Conservation (phyloP, 2,113 vertebrate species). For the Dinomys branickii region DNA sequence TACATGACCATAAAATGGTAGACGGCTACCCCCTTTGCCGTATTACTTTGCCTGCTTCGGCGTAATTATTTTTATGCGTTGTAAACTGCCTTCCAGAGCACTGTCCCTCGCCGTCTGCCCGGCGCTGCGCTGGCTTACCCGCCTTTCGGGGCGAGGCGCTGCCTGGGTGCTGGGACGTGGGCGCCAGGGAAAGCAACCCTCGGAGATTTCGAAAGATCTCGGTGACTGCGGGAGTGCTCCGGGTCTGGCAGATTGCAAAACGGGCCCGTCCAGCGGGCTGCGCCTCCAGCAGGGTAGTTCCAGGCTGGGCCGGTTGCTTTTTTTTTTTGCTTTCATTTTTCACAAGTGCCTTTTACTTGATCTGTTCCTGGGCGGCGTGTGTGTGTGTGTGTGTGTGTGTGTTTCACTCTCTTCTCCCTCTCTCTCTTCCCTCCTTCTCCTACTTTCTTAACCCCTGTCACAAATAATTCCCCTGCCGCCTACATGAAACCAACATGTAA, state of each 20-base stretch:
- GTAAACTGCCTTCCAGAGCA: conserved; percentile 39
- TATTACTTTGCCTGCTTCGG: conserved; percentile 59
- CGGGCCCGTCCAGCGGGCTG: conserved; percentile 80
- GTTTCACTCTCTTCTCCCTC: not conserved
- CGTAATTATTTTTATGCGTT: conserved; percentile 32
- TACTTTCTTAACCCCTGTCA: conserved; percentile 84
- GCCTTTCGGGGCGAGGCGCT: conserved; percentile 61
- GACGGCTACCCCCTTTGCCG: not conserved
- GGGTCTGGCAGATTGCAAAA: conserved; percentile 85
- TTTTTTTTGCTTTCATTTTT: conserved; percentile 80
- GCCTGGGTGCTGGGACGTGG: conserved; percentile 62
- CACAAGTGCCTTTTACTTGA: conserved; percentile 56
- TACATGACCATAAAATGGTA: not conserved
- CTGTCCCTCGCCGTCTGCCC: conserved; percentile 29
- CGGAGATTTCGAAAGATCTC: conserved; percentile 85
- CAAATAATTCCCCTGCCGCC: conserved; percentile 78
- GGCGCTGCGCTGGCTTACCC: conserved; percentile 38
- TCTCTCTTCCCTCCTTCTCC: not conserved
- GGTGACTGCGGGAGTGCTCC: conserved; percentile 71
- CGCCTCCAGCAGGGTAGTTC: conserved; percentile 74
- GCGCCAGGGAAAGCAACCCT: conserved; percentile 73
- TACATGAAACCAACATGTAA: conserved; percentile 83
- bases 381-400: not conserved
- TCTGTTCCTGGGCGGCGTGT: not conserved
- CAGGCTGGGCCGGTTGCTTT: conserved; percentile 75